Percentiles rank a stretch among this genome's conserved stretches.
phyloP scores from a whole-genome alignment of 1,140 invertebrate species.

The Phocides pigmalion region DNA sequence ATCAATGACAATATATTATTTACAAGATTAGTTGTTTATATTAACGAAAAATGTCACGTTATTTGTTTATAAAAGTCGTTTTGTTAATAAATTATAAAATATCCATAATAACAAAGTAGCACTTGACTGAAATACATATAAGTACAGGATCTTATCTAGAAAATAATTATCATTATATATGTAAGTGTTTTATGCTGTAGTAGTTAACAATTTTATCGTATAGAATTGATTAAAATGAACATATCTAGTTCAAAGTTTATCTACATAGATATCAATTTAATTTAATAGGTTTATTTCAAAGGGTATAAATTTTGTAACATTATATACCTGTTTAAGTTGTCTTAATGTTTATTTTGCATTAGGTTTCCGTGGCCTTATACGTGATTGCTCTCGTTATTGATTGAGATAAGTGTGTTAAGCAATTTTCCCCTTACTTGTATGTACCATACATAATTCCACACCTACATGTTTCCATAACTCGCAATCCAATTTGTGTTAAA shows the following conservation, averaged over 20 bases:
- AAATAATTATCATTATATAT: too few species aligned
- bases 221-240: background rate
- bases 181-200: too few species aligned
- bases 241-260: constrained; percentile 7
- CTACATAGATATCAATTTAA: constrained; percentile 12
- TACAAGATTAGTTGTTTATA: too few species aligned
- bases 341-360: constrained; percentile 29
- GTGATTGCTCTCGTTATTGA: constrained; percentile 16
- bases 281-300: constrained; percentile 13
- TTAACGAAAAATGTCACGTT: too few species aligned
- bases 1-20: too few species aligned
- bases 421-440: constrained; percentile 22
- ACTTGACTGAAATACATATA: too few species aligned
- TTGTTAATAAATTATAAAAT: too few species aligned
- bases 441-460: constrained; percentile 1
- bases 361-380: constrained; percentile 16
- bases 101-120: too few species aligned
- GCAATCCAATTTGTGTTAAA: constrained; percentile 2
- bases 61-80: too few species aligned
- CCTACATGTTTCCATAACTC: constrained; percentile 17
- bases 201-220: too few species aligned
- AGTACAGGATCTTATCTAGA: too few species aligned
- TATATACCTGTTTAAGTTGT: constrained; percentile 26
- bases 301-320: constrained; percentile 12
- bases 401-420: constrained; percentile 21